Conservation (phyloP, 2,888 invertebrate genomes). For the Andrena praecox region DNA sequence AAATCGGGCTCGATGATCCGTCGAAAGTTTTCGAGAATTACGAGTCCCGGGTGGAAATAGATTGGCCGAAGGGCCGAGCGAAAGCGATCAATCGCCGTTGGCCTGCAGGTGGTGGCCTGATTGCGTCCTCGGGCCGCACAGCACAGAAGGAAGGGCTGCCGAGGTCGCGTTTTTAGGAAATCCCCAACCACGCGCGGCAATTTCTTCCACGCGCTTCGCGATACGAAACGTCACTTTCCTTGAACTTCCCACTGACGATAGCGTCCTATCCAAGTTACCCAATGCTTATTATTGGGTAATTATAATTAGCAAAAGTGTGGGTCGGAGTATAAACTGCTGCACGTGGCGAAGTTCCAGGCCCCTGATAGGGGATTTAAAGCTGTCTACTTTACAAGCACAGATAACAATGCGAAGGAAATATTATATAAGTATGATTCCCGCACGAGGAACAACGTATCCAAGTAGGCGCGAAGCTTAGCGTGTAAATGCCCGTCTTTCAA, state of each 20-base stretch:
- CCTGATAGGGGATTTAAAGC: no score
- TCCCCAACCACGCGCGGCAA: conserved; percentile 19
- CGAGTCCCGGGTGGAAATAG: conserved; percentile 46
- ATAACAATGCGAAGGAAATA: no score
- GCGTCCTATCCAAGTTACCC: no score
- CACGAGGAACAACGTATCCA: no score
- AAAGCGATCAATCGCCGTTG: conserved; percentile 44
- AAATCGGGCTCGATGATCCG: conserved; percentile 56
- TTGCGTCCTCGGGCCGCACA: conserved; percentile 3
- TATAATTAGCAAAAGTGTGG: no score
- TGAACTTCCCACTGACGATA: conserved; percentile 6
- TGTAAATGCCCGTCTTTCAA: no score
- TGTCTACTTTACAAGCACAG: no score
- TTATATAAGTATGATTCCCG: no score
- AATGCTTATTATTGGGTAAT: no score
- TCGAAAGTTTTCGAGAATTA: conserved; percentile 54
- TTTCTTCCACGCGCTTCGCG: not conserved
- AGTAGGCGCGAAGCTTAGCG: no score
- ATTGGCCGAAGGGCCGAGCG: conserved; percentile 36
- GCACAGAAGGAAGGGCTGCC: not conserved
- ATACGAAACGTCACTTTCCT: not conserved
- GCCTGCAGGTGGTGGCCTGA: conserved; percentile 16
- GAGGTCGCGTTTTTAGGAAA: conserved; percentile 29
- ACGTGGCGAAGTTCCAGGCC: no score
- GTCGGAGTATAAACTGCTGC: no score